A percentile compares a stretch with the other conserved stretches of the same genome.
These are phyloP conservation scores for Smutsia gigantea DNA, from an alignment of 2,797 vertebrate genomes.

Conservation along the genomic window DNA sequence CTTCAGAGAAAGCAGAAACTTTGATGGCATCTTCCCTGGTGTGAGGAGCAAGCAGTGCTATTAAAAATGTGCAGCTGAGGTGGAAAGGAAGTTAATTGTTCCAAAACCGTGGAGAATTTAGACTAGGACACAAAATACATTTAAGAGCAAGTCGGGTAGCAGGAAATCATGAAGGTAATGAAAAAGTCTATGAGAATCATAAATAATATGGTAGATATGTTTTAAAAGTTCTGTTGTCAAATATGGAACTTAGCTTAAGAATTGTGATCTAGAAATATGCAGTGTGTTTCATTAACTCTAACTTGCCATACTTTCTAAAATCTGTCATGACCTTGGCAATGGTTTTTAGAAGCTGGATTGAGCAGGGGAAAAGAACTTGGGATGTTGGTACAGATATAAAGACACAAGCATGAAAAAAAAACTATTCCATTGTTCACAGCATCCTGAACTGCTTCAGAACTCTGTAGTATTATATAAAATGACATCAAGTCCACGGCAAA, in stretches of 20 bases:
- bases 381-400: constrained; percentile 28
- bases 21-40: neutral
- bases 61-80: neutral
- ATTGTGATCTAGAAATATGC: neutral
- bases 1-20: neutral
- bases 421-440: constrained; percentile 21
- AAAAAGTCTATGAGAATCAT: constrained; percentile 5
- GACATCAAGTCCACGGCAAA: neutral
- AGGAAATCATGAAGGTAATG: constrained; percentile 5
- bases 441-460: neutral
- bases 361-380: neutral
- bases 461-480: neutral
- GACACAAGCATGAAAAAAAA: neutral
- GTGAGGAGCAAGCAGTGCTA: neutral
- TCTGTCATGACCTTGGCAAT: neutral
- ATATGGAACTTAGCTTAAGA: constrained; percentile 28
- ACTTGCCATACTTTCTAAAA: constrained; percentile 20
- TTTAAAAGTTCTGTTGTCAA: neutral
- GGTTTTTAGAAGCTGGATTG: neutral
- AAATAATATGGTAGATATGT: neutral
- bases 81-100: neutral
- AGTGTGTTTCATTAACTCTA: neutral
- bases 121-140: constrained; percentile 6
- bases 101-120: neutral
- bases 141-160: neutral